phyloP scores from a whole-genome alignment of 2,113 vertebrate species.

The Melanocharis versteri region DNA sequence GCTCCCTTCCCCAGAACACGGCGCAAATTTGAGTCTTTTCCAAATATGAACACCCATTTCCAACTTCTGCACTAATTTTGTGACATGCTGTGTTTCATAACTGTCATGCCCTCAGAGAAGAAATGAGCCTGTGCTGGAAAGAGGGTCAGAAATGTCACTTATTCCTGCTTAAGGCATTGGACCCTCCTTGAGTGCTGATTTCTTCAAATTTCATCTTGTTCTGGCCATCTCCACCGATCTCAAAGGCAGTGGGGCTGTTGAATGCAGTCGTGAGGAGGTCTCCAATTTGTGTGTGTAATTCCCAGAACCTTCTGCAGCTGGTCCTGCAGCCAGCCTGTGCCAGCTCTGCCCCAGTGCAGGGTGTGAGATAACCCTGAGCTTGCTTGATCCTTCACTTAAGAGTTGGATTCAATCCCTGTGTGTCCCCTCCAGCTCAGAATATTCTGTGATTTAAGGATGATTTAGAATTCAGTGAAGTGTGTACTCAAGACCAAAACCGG shows the following conservation, averaged over 20 bases:
- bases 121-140: background rate
- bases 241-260: background rate
- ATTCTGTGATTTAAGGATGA: background rate
- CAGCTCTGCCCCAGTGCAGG: rapidly evolving
- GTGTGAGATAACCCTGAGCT: background rate
- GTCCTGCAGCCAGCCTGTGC: background rate
- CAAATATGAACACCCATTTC: background rate
- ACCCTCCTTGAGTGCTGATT: background rate
- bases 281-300: background rate
- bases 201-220: background rate
- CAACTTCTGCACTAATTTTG: background rate
- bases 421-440: background rate
- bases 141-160: background rate
- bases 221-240: background rate
- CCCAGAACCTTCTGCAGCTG: background rate
- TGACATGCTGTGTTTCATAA: background rate
- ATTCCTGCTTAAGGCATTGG: background rate
- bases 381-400: background rate
- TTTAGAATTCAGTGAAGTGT: background rate
- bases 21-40: background rate
- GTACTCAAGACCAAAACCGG: background rate
- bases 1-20: background rate
- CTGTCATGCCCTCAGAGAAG: background rate
- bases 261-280: rapidly evolving
- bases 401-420: background rate